phyloP scores from a whole-genome alignment of 1,140 invertebrate genomes.

The Vollenhovia emeryi region DNA sequence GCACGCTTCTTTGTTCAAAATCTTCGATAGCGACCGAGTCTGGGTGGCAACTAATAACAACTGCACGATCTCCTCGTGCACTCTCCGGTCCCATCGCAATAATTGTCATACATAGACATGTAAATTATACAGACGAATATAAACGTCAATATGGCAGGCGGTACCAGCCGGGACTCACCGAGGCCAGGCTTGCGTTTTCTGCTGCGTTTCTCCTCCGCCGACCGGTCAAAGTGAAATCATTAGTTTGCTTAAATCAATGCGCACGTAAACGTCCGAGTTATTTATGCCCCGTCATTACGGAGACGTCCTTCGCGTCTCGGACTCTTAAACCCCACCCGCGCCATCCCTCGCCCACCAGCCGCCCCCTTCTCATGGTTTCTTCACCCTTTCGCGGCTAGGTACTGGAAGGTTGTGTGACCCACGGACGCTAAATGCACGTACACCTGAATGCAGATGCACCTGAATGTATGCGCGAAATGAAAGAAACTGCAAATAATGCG shows the following conservation, averaged over 20 bases:
- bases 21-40: conserved; percentile 37
- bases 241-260: conserved; percentile 86
- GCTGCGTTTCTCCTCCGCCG: conserved; percentile 70
- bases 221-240: conserved; percentile 86
- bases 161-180: conserved; percentile 54
- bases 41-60: conserved; percentile 65
- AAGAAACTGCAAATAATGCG: background rate
- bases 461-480: background rate
- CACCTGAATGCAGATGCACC: background rate
- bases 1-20: conserved; percentile 33
- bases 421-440: background rate
- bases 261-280: conserved; percentile 85
- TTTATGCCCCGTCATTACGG: conserved; percentile 85
- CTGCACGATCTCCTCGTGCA: conserved; percentile 18
- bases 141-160: conserved; percentile 85
- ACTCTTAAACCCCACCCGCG: conserved; percentile 54
- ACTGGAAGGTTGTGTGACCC: conserved; percentile 15
- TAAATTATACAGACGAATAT: conserved; percentile 83
- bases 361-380: conserved; percentile 44
- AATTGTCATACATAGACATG: conserved; percentile 84
- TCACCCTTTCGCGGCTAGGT: conserved; percentile 51
- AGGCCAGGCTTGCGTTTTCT: conserved; percentile 76
- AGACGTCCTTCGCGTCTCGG: conserved; percentile 79
- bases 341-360: conserved; percentile 63
- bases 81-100: conserved; percentile 68